A percentile compares a stretch with the other conserved stretches of the same genome.
These are phyloP conservation scores for Meteorus colon DNA, from an alignment of 2,888 invertebrate genomes.

Conservation along the genomic window DNA sequence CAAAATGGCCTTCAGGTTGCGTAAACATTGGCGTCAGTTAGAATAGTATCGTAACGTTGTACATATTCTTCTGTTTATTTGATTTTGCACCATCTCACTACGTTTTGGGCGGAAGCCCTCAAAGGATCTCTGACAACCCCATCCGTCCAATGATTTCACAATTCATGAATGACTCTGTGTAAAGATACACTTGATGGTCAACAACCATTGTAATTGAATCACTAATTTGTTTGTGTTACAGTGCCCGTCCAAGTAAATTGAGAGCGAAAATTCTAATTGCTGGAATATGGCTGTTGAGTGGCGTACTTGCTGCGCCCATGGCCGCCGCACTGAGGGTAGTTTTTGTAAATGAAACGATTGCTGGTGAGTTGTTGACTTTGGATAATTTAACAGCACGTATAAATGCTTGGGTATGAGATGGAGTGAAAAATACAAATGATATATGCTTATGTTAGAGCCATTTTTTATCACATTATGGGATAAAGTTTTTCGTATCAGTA, in stretches of 20 bases:
- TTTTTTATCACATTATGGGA: not conserved
- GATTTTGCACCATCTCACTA: not conserved
- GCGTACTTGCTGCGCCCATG: slow-evolving; percentile 82
- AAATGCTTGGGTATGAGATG: not conserved
- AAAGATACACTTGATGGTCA: too few species aligned
- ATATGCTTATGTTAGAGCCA: not conserved
- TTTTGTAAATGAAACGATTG: slow-evolving; percentile 74
- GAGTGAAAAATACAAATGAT: not conserved
- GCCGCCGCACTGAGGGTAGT: slow-evolving; percentile 78
- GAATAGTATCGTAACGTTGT: not conserved
- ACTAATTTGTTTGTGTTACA: slow-evolving; percentile 68
- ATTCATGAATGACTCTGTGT: too few species aligned
- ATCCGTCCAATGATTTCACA: too few species aligned
- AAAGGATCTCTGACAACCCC: not conserved
- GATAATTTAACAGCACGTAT: not conserved
- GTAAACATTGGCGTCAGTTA: not conserved
- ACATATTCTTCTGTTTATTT: not conserved
- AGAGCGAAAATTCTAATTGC: slow-evolving; percentile 84
- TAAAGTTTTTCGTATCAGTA: not conserved
- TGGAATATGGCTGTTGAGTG: slow-evolving; percentile 83
- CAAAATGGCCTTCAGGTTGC: not conserved
- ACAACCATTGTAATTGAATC: slow-evolving; percentile 33
- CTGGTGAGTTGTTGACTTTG: slow-evolving; percentile 66
- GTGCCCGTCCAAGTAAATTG: slow-evolving; percentile 83
- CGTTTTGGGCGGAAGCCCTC: not conserved